Base-by-base conservation (phyloP, 2,113 vertebrate species). In the Paraplagusia blochii region DNA sequence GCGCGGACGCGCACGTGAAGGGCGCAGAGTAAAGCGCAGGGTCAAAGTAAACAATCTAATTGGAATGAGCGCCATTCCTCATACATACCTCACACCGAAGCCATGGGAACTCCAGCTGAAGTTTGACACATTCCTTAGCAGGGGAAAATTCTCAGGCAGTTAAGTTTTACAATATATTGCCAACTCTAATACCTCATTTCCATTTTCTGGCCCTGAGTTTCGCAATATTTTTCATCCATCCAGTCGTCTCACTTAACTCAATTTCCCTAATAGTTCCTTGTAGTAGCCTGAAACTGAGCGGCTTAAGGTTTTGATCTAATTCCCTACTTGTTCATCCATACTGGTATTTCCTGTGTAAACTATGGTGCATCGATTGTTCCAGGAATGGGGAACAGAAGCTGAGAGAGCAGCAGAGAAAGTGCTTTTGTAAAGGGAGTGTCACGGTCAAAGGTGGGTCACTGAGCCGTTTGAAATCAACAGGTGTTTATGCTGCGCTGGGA, bases 171-270 rank as follows among this genome's bases (percentile, higher is more conserved):
- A 75, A 74, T 80, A 76, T 78, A 63, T 80, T 85, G 83, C 85
- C 87, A 87, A 83, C 76, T 83, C 73, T 80, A 88, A 82, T 87
- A 87, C 84, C 80, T 88, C 81, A 87, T 85, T 85, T 85, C 84
- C 76, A 87, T 84, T 88, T 86, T 88, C 78, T 84, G 69, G 83
- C 81, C 18, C 51, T 61, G 64, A 79, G 72, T 73, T 77, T 40
- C 73, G 67, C 56, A 78, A 78, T 85, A 85, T 81, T 81, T 79
- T 88, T 85, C 69, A 79, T 76, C 74, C 67, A 65, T 68, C 69
- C 66, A 74, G 58, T 60, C 36, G 47, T 68, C 49, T 65, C 46
- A 54, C 58, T 77, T 72, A 55, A 75, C 78, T 74, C 74, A 71
- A 46, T 66, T 62, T 54, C 63, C 70, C 47, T 47, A 14, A 56